Percentiles rank a stretch among this genome's conserved stretches.
phyloP scores from a whole-genome alignment of 2,113 vertebrate species.

The Oostethus manadensis region DNA sequence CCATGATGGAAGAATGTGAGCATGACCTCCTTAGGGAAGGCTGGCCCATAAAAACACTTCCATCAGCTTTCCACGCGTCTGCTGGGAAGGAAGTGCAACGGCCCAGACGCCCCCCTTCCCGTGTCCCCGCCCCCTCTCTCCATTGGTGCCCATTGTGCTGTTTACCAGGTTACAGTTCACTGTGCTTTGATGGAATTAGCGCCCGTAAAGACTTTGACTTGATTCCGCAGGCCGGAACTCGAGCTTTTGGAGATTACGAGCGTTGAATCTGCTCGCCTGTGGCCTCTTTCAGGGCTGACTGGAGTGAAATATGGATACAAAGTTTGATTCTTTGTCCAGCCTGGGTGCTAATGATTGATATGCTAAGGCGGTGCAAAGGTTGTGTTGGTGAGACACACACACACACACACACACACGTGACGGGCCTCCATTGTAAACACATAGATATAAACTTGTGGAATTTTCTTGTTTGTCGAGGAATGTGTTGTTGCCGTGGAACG shows the following conservation, averaged over 20 bases:
- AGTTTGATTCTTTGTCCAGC: conserved; percentile 15
- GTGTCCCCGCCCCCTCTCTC: conserved; percentile 35
- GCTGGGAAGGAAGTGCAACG: conserved; percentile 57
- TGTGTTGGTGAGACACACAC: not conserved
- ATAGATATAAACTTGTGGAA: not conserved
- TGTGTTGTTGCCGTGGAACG: conserved; percentile 53
- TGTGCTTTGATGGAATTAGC: conserved; percentile 69
- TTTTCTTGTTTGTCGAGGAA: conserved; percentile 19
- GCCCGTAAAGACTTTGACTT: conserved; percentile 54
- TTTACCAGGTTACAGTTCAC: conserved; percentile 68
- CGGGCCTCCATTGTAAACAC: not conserved
- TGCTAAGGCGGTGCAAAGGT: not conserved
- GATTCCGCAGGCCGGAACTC: conserved; percentile 44
- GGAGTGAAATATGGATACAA: conserved; percentile 1
- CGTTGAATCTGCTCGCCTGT: conserved; percentile 24
- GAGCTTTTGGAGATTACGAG: conserved; percentile 34
- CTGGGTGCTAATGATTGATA: not conserved
- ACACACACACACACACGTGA: not conserved
- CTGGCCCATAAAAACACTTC: conserved; percentile 41
- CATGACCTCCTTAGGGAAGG: conserved; percentile 57
- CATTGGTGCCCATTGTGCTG: conserved; percentile 66
- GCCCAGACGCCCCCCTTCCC: conserved; percentile 48
- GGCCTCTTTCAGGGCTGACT: not conserved
- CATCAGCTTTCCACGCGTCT: conserved; percentile 55
- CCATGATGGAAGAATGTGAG: conserved; percentile 56